Percentiles rank a stretch among this genome's conserved stretches.
Evolutionary conservation across 2,797 vertebrate genomes (phyloP).

Genomic region (Tympanoctomys barrerae): DNA sequence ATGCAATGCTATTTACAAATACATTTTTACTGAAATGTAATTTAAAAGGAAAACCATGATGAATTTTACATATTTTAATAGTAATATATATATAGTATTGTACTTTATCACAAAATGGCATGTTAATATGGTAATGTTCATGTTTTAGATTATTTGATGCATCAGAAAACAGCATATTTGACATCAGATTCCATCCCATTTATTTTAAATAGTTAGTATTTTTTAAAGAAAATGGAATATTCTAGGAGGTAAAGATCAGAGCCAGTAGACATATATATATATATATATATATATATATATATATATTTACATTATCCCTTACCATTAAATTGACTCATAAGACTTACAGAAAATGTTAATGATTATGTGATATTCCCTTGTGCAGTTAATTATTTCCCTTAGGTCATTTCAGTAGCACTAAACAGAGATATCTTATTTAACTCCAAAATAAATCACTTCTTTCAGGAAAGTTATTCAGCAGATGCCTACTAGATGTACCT

Average conservation of each 20-base stretch:
- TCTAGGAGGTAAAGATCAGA: constrained; percentile 65
- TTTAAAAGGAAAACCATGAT: constrained; percentile 33
- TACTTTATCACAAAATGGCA: constrained; percentile 45
- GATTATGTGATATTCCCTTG: constrained; percentile 68
- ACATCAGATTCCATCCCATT: constrained; percentile 40
- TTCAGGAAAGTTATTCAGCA: constrained; percentile 60
- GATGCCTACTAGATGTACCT: constrained; percentile 43
- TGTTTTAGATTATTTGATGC: constrained; percentile 65
- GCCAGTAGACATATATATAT: not conserved
- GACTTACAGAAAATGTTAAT: constrained; percentile 60
- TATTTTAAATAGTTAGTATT: constrained; percentile 71
- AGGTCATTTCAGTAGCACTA: not conserved
- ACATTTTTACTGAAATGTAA: constrained; percentile 47
- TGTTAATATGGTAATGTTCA: constrained; percentile 29
- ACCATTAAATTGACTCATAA: constrained; percentile 76
- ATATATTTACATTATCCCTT: constrained; percentile 64
- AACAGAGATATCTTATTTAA: constrained; percentile 64
- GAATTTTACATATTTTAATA: constrained; percentile 52
- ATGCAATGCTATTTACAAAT: constrained; percentile 9
- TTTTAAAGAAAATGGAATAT: not conserved
- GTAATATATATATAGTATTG: constrained; percentile 52
- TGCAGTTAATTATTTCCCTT: constrained; percentile 54
- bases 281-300: constrained; percentile 66
- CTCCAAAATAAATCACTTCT: constrained; percentile 15
- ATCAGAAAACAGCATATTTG: constrained; percentile 32